Base-by-base conservation (phyloP, 2,888 invertebrate species). In the Anorthoa munda region DNA sequence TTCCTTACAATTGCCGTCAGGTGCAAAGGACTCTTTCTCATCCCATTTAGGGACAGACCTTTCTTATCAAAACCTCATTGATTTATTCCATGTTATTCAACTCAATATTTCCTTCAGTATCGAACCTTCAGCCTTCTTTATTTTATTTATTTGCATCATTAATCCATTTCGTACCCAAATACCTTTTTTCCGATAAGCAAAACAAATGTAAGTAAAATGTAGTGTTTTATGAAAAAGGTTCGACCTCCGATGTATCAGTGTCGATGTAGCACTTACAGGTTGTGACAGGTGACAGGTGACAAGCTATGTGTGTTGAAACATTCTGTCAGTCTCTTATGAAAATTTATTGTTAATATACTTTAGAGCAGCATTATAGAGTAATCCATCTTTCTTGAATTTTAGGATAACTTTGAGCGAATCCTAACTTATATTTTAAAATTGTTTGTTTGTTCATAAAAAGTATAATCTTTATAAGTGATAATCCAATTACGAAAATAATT, bases 221-320 rank as follows among this genome's bases (percentile, higher is more conserved):
- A 66, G 61, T 74, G 48, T 77, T 66, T 67, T 76, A 65, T 58
- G 12, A 55, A 63, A 82, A 82, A 61, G 65, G 61, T 58, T 66
- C 61, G 61, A 61, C 48, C 78, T 31, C 7, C 61, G n/a, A 79
- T 79, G 53, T 82, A 70, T 79, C 79, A 70, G 11, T 12, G 61
- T 53, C 61, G 13, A 45, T 48, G 26, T 56, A 56, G 11, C 65
- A 56, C 66, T 77, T 66, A 66, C 17, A 48, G 12, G 3, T 4
- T 50, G 26, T 61, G 79, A 77, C 78, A 66, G 61, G 26, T 61
- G 79, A 77, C 78, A 66, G 61, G 60, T 45, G 55, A 61, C 55
- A 39, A 31, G 17, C 39, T 58, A 64, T 59, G 39, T 58, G 59
- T 59, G 23, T 50, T 9, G 11, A 18, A 45, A 23, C 51, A 77